Evolutionary conservation across 2,888 invertebrate genomes (phyloP).

Genomic region (Oegoconia quadripuncta): DNA sequence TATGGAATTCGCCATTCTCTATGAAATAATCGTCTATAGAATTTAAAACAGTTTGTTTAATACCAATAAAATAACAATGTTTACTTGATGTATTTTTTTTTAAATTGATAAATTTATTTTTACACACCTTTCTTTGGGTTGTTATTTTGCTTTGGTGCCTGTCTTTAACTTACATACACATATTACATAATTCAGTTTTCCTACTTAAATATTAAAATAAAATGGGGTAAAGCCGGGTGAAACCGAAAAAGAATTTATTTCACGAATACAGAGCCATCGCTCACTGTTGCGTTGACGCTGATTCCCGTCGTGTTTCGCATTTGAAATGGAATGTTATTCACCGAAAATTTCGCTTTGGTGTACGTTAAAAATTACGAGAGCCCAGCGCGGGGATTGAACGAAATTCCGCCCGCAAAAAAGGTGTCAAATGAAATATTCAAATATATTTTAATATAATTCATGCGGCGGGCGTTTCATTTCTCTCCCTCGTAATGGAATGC

Average conservation of each 20-base stretch:
- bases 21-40: no score
- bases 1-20: no score
- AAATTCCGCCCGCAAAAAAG: constrained; percentile 76
- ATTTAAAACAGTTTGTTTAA: no score
- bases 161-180: no score
- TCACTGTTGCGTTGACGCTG: constrained; percentile 73
- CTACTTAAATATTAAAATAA: no score
- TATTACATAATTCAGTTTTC: no score
- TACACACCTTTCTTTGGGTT: no score
- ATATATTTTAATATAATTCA: constrained; percentile 80
- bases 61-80: no score
- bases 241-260: constrained; percentile 60
- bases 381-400: constrained; percentile 71
- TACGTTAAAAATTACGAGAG: constrained; percentile 75
- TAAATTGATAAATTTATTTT: no score
- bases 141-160: no score
- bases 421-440: constrained; percentile 80
- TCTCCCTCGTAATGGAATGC: constrained; percentile 80
- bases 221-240: background rate
- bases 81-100: no score
- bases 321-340: constrained; percentile 77
- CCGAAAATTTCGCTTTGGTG: constrained; percentile 68
- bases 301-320: constrained; percentile 71
- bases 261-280: constrained; percentile 60
- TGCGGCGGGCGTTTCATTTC: constrained; percentile 80